A percentile compares a stretch with the other conserved stretches of the same genome.
Conservation (phyloP, 2,888 invertebrate species). For the Julus scandinavius region DNA sequence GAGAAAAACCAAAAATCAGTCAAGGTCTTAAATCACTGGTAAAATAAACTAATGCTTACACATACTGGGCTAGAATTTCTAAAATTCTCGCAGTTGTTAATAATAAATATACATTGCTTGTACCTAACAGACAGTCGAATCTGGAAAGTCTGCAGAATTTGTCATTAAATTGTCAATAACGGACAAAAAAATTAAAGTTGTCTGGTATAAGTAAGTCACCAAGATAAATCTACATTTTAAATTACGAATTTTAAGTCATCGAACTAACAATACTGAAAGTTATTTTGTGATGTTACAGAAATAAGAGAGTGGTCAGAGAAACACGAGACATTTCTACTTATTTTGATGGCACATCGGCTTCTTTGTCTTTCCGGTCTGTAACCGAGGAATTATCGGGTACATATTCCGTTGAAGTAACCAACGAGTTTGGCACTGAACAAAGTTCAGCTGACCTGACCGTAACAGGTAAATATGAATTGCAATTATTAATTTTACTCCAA, state of each 20-base stretch:
- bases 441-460: conserved; percentile 87
- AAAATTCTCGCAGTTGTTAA: conserved; percentile 60
- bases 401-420: conserved; percentile 87
- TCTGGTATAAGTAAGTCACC: conserved; percentile 81
- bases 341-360: conserved; percentile 85
- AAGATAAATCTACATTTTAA: conserved; percentile 12
- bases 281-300: conserved; percentile 62
- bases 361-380: conserved; percentile 80
- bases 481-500: neutral
- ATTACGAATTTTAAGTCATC: neutral
- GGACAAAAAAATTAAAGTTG: conserved; percentile 83
- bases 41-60: neutral
- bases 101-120: conserved; percentile 61
- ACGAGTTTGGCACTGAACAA: conserved; percentile 91
- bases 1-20: conserved; percentile 77
- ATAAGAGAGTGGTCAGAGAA: conserved; percentile 78
- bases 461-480: conserved; percentile 67
- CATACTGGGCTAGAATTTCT: neutral
- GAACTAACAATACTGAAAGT: neutral
- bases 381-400: conserved; percentile 80
- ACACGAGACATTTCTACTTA: conserved; percentile 81
- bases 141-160: conserved; percentile 82
- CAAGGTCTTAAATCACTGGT: conserved; percentile 60
- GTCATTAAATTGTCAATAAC: conserved; percentile 77
- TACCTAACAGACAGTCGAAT: conserved; percentile 72